Evolutionary conservation across 2,888 invertebrate species (phyloP).

Genomic region (Temnothorax unifasciatus): DNA sequence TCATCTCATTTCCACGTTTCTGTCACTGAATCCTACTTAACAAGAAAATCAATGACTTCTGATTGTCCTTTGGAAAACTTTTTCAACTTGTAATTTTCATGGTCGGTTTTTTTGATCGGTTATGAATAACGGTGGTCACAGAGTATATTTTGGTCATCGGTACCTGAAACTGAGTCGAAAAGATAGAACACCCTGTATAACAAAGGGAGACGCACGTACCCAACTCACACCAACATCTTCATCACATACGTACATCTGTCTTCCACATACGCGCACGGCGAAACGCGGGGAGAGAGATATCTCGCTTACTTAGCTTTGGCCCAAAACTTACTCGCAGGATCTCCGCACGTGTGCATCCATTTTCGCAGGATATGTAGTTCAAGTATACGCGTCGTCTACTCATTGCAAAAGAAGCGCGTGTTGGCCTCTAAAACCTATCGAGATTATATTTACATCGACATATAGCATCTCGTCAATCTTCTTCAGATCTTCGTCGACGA

Average conservation of each 20-base stretch:
- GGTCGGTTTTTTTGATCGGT: not conserved
- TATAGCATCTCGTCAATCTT: constrained; percentile 7
- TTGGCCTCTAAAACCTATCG: not conserved
- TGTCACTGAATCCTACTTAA: not conserved
- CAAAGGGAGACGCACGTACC: constrained; percentile 47
- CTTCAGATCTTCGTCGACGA: constrained; percentile 19
- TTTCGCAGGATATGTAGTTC: constrained; percentile 61
- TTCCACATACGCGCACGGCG: constrained; percentile 21
- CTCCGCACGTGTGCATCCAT: constrained; percentile 61
- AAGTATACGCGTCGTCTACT: constrained; percentile 10
- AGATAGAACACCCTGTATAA: constrained; percentile 70
- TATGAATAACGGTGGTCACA: not conserved
- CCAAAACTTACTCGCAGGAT: constrained; percentile 70
- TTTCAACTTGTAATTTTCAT: not conserved
- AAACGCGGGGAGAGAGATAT: constrained; percentile 55
- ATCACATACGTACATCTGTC: constrained; percentile 41
- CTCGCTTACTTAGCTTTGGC: constrained; percentile 69
- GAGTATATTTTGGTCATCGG: not conserved
- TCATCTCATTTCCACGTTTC: too few species aligned
- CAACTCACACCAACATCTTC: constrained; percentile 52
- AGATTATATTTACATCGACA: not conserved
- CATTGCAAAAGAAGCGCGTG: not conserved
- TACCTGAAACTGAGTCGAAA: constrained; percentile 1
- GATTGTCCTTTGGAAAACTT: not conserved
- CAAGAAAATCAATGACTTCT: not conserved